These are phyloP conservation scores for Drosophila navojoa DNA, from an alignment of 1,140 invertebrate species.

Conservation along the genomic window DNA sequence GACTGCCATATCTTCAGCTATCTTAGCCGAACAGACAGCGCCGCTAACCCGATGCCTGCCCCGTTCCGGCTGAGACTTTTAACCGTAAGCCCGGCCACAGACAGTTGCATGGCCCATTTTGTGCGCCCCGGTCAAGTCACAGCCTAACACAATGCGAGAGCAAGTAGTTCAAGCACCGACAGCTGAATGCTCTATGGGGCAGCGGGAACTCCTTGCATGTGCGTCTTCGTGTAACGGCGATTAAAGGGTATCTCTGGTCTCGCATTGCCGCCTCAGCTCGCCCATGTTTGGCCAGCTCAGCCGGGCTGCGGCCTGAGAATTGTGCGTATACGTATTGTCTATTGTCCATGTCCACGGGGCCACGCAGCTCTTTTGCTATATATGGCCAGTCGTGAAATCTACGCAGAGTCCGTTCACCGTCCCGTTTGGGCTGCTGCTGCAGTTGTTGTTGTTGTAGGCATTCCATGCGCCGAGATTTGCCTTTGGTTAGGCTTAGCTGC, in stretches of 20 bases:
- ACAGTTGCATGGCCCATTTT: constrained; percentile 79
- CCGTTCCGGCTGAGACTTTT: constrained; percentile 55
- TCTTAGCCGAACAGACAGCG: constrained; percentile 22
- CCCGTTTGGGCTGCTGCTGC: constrained; percentile 24
- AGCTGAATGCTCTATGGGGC: constrained; percentile 7
- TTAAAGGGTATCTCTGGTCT: background rate
- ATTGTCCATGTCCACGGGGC: constrained; percentile 70
- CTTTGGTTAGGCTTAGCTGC: constrained; percentile 41
- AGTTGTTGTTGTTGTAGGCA: constrained; percentile 18
- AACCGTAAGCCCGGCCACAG: constrained; percentile 69
- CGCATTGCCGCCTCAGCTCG: constrained; percentile 19
- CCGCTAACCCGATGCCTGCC: constrained; percentile 19
- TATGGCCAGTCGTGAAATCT: constrained; percentile 57
- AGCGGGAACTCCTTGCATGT: background rate
- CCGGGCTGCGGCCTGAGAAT: constrained; percentile 46
- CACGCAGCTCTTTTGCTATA: constrained; percentile 41
- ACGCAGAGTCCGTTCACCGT: constrained; percentile 63
- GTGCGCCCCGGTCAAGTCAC: constrained; percentile 61
- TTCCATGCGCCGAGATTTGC: constrained; percentile 69
- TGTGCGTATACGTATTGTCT: constrained; percentile 73
- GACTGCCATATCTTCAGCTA: constrained; percentile 51
- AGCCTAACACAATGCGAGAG: constrained; percentile 32
- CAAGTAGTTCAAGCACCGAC: background rate
- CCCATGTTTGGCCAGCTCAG: constrained; percentile 53
- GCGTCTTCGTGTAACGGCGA: background rate